These are phyloP conservation scores for Papio anubis DNA, from an alignment of 2,113 vertebrate species.

Conservation along the genomic window DNA sequence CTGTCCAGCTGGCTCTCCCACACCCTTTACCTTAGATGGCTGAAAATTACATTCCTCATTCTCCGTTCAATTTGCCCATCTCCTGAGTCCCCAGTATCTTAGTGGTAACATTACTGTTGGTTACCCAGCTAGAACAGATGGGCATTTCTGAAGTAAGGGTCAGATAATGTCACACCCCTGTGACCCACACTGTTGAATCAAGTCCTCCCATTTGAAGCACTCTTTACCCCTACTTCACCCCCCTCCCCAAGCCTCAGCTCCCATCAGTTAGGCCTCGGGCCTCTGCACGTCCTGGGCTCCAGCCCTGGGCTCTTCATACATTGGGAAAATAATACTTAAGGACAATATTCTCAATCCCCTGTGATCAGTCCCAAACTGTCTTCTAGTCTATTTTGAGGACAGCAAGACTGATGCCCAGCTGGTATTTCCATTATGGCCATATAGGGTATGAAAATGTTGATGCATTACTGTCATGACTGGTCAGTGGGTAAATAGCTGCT, in stretches of 20 bases:
- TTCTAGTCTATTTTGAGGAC: background rate
- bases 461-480: background rate
- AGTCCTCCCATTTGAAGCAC: background rate
- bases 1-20: background rate
- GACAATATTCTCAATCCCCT: background rate
- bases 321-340: background rate
- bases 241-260: background rate
- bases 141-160: background rate
- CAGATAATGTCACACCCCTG: background rate
- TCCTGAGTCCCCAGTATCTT: background rate
- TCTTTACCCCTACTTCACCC: rapidly evolving
- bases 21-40: background rate
- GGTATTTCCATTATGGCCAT: background rate
- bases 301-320: background rate
- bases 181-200: background rate
- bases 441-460: background rate
- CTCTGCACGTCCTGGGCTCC: background rate
- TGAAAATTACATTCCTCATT: background rate
- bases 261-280: too few species aligned
- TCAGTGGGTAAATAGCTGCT: background rate
- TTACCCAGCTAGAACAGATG: background rate
- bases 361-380: background rate
- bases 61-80: background rate
- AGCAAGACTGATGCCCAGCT: background rate
- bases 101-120: background rate